Base-by-base conservation (phyloP, 2,113 vertebrate species). In the Hippocampus zosterae region DNA sequence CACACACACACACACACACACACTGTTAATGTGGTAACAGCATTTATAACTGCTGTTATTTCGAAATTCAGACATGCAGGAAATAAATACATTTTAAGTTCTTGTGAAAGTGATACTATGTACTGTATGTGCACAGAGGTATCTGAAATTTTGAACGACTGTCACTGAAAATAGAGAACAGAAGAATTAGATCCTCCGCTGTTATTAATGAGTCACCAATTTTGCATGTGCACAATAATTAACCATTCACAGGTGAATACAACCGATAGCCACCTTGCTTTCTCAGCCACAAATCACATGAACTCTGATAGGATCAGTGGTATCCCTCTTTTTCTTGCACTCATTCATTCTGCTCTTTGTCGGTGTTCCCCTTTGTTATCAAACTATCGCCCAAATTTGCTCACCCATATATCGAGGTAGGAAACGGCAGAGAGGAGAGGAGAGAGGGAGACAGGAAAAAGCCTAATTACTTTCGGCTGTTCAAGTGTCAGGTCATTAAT, bases 401-500 rank as follows among this genome's bases (percentile, higher is more conserved):
- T 93, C 91, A 88, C 72, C 92, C 94, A 91, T 94, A 93, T 92
- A 91, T 91, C 88, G 90, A 87, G 85, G 89, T 71, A 81, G 77
- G 81, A 87, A 85, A 63, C 60, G 65, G 57, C 42, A 78, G 76
- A 64, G 68, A 55, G 73, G 55, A 69, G 66, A 44, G 42, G n/a
- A 56, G 63, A 70, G 76, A 59, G 63, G 60, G 68, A 74, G 70
- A 82, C 87, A 88, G 88, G 83, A 85, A 92, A 88, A 81, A 89
- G 88, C 94, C 94, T 98, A 98, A 99, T 99, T 97, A 97, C 94
- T 93, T 93, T 80, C 92, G 91, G 79, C 94, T 91, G 71, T 68
- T 93, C 84, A 65, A 81, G 88, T 98, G 96, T 95, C 96, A 98
- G 96, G 95, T 95, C 96, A 98, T 99, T 98, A 99, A 99, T 99